Percentiles rank a stretch among this genome's conserved stretches.
These are phyloP conservation scores for Stratiolaelaps scimitus DNA, from an alignment of 1,140 invertebrate genomes.

Conservation along the genomic window DNA sequence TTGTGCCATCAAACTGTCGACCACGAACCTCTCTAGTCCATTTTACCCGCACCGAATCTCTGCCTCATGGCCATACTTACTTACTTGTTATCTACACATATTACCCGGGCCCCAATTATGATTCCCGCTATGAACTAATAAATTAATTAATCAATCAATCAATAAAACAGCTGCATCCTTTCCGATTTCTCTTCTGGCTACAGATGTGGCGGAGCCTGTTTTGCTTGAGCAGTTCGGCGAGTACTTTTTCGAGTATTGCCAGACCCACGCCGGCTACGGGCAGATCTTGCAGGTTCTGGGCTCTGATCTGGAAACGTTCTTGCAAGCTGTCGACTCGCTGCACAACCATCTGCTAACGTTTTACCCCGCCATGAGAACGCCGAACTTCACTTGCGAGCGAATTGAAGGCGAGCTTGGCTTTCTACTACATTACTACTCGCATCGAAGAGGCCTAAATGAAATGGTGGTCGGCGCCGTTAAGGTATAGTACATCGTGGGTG, in stretches of 20 bases:
- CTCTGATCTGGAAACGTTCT: conserved; percentile 76
- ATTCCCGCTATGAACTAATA: neutral
- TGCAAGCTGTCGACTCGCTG: conserved; percentile 85
- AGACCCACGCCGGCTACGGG: conserved; percentile 75
- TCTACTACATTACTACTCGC: conserved; percentile 80
- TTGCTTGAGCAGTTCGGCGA: conserved; percentile 85
- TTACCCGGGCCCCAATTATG: too few relatives aligned
- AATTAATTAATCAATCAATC: too few relatives aligned
- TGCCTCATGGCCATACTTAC: too few relatives aligned
- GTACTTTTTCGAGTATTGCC: conserved; percentile 85
- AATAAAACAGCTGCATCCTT: too few relatives aligned
- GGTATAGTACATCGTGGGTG: conserved; percentile 45
- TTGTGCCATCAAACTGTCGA: too few relatives aligned
- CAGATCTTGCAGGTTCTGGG: conserved; percentile 81
- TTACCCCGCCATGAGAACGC: conserved; percentile 82
- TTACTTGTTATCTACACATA: too few relatives aligned
- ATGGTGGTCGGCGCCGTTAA: conserved; percentile 90
- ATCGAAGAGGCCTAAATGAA: conserved; percentile 75
- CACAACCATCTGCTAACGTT: conserved; percentile 81
- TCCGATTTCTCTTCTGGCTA: too few relatives aligned
- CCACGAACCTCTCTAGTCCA: too few relatives aligned
- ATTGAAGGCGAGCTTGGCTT: conserved; percentile 62
- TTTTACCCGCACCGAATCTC: too few relatives aligned
- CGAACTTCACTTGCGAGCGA: conserved; percentile 74
- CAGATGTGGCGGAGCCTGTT: conserved; percentile 50